Evolutionary conservation across 2,797 vertebrate genomes (phyloP).

Genomic region (Rhinichthys osculus): DNA sequence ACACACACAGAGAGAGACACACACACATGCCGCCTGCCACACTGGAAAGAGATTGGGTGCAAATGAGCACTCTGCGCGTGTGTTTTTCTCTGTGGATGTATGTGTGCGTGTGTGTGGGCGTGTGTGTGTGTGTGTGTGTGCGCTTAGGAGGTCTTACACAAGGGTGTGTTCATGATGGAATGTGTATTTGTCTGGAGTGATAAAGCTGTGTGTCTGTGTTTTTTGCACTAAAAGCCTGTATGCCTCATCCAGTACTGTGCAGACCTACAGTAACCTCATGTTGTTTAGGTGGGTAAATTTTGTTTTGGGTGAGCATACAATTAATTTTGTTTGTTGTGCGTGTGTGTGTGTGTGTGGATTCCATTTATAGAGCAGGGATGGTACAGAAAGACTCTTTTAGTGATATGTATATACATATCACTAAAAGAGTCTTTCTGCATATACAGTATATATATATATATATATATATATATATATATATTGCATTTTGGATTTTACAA

Average conservation of each 20-base stretch:
- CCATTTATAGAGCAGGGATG: background rate
- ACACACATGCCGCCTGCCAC: slow-evolving; percentile 7
- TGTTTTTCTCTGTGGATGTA: background rate
- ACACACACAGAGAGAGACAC: background rate
- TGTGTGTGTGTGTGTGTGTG: background rate
- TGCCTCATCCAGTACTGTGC: background rate
- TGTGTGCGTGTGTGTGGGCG: background rate
- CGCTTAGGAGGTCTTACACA: background rate
- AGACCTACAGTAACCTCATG: slow-evolving; percentile 3
- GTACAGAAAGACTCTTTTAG: background rate
- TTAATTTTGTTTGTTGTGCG: slow-evolving; percentile 1
- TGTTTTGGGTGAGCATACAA: slow-evolving; percentile 30
- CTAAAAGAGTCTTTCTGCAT: too few relatives aligned
- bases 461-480: too few relatives aligned
- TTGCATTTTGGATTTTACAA: too few relatives aligned
- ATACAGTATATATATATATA: too few relatives aligned
- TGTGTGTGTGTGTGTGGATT: background rate
- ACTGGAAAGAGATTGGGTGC: slow-evolving; percentile 8
- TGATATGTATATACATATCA: too few relatives aligned
- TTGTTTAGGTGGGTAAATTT: slow-evolving; percentile 28
- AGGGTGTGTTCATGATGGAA: slow-evolving; percentile 21
- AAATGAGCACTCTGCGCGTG: background rate
- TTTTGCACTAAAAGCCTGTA: slow-evolving; percentile 8
- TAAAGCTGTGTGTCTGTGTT: slow-evolving; percentile 2
- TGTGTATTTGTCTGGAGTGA: slow-evolving; percentile 16